Percentiles rank a stretch among this genome's conserved stretches.
These are phyloP conservation scores for Choristoneura fumiferana DNA, from an alignment of 1,140 invertebrate species.

Conservation along the genomic window DNA sequence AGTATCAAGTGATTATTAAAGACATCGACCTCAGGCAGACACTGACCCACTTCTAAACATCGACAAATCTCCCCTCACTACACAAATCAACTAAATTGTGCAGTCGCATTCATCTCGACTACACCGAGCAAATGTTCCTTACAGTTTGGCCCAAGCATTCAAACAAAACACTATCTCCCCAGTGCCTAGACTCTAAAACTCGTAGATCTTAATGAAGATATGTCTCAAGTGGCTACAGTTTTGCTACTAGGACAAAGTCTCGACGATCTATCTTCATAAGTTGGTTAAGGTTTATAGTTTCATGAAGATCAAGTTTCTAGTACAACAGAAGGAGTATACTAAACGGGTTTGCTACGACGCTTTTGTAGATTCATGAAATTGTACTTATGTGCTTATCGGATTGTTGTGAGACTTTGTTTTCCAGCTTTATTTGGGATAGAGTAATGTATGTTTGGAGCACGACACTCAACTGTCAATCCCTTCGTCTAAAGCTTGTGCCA, in stretches of 20 bases:
- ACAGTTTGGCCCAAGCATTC: background rate
- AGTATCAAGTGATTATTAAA: background rate
- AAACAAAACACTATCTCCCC: background rate
- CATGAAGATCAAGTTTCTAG: background rate
- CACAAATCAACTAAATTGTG: slow-evolving; percentile 17
- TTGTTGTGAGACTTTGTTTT: no score
- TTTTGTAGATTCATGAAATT: no score
- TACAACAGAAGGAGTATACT: background rate
- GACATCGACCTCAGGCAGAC: background rate
- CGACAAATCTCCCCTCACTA: background rate
- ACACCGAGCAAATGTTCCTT: background rate
- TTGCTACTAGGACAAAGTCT: background rate
- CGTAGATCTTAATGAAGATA: background rate
- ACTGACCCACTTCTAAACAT: background rate
- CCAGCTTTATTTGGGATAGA: no score
- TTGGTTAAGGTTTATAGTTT: background rate
- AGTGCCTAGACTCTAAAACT: background rate
- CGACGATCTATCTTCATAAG: background rate
- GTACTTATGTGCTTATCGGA: no score
- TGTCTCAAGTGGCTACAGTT: background rate
- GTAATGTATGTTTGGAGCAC: no score
- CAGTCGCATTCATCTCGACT: background rate
- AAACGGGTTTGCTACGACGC: background rate
- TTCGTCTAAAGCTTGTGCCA: no score
- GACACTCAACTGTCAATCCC: no score